Evolutionary conservation across 2,113 vertebrate genomes (phyloP).

Genomic region (Hippocampus guttulatus): DNA sequence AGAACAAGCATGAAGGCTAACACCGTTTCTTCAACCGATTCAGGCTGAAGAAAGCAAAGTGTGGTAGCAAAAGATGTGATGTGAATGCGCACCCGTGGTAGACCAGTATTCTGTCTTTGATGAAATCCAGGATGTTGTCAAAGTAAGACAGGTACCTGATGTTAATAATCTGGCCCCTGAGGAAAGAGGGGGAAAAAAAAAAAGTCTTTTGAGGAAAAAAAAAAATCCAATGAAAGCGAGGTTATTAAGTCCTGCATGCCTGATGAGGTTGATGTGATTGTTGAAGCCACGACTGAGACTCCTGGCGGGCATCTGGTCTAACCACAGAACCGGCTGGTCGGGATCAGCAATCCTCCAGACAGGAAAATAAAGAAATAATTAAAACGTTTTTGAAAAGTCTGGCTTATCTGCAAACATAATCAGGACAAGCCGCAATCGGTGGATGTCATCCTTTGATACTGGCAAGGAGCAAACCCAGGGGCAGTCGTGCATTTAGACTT

Average conservation of each 20-base stretch:
- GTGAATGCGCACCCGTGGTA: constrained; percentile 84
- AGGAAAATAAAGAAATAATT: background rate
- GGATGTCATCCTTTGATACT: background rate
- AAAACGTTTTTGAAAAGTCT: background rate
- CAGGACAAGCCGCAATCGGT: no score
- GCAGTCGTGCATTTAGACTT: no score
- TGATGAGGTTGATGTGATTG: constrained; percentile 97
- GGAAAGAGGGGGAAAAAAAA: background rate
- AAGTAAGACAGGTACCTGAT: constrained; percentile 96
- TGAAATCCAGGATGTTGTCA: constrained; percentile 93
- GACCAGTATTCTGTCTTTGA: constrained; percentile 95
- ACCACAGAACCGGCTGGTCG: constrained; percentile 95
- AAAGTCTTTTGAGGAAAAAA: background rate
- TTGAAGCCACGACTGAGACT: constrained; percentile 95
- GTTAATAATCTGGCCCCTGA: constrained; percentile 94
- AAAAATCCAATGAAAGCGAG: background rate
- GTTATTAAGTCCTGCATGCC: constrained; percentile 61
- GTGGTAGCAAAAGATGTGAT: background rate
- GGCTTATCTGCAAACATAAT: background rate
- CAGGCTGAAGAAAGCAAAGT: background rate
- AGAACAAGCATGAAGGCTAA: no score
- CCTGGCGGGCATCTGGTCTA: constrained; percentile 94
- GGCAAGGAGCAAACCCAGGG: background rate
- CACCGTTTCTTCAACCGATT: background rate
- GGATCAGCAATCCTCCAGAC: constrained; percentile 84